phyloP scores from a whole-genome alignment of 92 coral and sea anemone species.

The Plumapathes pennacea region DNA sequence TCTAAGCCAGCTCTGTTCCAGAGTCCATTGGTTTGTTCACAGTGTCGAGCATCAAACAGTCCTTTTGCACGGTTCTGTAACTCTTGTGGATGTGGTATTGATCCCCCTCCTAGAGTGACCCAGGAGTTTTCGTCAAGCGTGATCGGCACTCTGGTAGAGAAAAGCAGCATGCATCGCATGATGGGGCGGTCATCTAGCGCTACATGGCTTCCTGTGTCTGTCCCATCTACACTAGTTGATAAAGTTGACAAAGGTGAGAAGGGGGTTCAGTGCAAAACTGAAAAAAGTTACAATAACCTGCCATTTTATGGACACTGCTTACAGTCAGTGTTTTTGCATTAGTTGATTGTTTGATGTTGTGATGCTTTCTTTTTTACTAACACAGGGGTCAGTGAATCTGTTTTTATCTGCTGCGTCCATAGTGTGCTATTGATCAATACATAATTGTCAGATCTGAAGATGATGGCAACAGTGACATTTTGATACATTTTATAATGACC shows the following conservation, averaged over 20 bases:
- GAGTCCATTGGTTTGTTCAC: slow-evolving; percentile 73
- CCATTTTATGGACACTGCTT: too few relatives aligned
- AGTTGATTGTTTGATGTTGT: too few relatives aligned
- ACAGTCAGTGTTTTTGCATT: too few relatives aligned
- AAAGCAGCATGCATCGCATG: slow-evolving; percentile 56
- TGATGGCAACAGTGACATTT: too few relatives aligned
- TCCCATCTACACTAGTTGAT: slow-evolving; percentile 73
- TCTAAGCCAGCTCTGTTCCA: slow-evolving; percentile 74
- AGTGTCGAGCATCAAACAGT: slow-evolving; percentile 79
- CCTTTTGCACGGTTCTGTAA: slow-evolving; percentile 82
- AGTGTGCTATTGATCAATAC: too few relatives aligned
- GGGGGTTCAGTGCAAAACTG: background rate
- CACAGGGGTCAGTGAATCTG: too few relatives aligned
- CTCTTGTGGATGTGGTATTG: slow-evolving; percentile 87
- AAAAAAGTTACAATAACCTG: too few relatives aligned
- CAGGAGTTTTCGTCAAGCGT: slow-evolving; percentile 65
- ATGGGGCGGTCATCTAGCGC: slow-evolving; percentile 56
- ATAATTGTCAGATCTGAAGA: too few relatives aligned
- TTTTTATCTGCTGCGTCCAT: too few relatives aligned
- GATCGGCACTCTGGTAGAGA: slow-evolving; percentile 92
- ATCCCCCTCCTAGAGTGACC: slow-evolving; percentile 90
- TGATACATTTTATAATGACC: too few relatives aligned
- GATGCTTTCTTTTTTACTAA: too few relatives aligned
- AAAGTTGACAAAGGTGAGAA: slow-evolving; percentile 75
- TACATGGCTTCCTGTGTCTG: slow-evolving; percentile 92